Evolutionary conservation across 2,113 vertebrate species (phyloP), one percentile per base, ranked within the genome.

Genomic region (Sander vitreus): DNA sequence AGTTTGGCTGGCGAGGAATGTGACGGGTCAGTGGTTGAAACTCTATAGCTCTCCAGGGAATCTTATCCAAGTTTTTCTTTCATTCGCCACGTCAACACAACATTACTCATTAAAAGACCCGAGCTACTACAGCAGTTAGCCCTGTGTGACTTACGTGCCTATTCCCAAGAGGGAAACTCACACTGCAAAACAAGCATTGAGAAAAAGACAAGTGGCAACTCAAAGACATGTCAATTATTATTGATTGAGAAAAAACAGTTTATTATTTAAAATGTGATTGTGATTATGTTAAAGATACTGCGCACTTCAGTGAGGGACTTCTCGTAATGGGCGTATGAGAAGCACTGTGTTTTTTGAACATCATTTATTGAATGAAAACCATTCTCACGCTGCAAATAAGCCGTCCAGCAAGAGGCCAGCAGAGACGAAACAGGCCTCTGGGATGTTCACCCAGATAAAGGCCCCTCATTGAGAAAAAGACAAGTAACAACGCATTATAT

Each of bases 401-500:
- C 76, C 55, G 75, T 78, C 66, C 86, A 85, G 75, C 71, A 82
- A 62, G 65, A 87, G 74, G 33, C 66, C 50, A 3, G 62, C 1
- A 0, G 57, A 51, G 81, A 39, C 62, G 63, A 81, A 81, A 43
- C 33, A n/a, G 27, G 18, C 62, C 63, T 70, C 68, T 3, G 67
- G 83, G 63, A 58, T 15, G 0, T 62, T 80, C 47, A 13, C 48
- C 36, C 60, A 19, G 76, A 78, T 68, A 64, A 63, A 81, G 81
- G 71, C 54, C 21, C 33, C 81, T 81, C 84, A 69, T 81, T 83
- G 81, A 85, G 66, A 81, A 85, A 78, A 67, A 78, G 70, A 86
- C 72, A 82, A 85, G 84, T 30, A 87, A 85, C 77, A 88, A 83
- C 75, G 45, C 73, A 70, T 75, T 54, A 75, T 78, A 76, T 81